Percentiles rank a stretch among this genome's conserved stretches.
phyloP scores from a whole-genome alignment of 2,797 vertebrate genomes.

The Sternotherus odoratus region DNA sequence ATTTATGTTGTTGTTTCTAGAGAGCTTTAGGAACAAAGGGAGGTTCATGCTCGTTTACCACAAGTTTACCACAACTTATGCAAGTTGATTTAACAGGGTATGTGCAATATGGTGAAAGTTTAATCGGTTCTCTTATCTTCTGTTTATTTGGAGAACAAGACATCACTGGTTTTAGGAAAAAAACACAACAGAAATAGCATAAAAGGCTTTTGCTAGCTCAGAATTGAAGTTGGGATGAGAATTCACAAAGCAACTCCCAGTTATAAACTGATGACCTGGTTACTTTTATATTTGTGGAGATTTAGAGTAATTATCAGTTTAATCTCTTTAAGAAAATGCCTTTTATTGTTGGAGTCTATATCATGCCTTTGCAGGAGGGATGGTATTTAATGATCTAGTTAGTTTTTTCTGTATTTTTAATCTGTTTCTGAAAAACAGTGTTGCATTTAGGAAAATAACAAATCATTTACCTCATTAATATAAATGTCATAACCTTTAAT shows the following conservation, averaged over 20 bases:
- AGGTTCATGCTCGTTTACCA: not conserved
- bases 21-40: constrained; percentile 22
- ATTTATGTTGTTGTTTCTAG: constrained; percentile 47
- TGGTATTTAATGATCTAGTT: not conserved
- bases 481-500: not conserved
- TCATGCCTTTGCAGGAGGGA: not conserved
- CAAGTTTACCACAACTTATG: no score
- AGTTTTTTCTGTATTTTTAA: not conserved
- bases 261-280: not conserved
- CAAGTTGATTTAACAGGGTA: not conserved
- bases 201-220: not conserved
- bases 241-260: not conserved
- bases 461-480: not conserved
- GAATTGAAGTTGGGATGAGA: not conserved
- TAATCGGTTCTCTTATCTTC: constrained; percentile 7
- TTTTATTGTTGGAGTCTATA: not conserved
- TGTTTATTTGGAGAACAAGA: not conserved
- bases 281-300: not conserved
- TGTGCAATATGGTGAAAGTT: not conserved
- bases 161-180: not conserved
- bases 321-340: not conserved
- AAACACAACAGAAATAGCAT: not conserved
- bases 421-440: not conserved
- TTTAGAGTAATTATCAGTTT: not conserved
- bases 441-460: not conserved